Evolutionary conservation across 1,140 invertebrate species (phyloP), one percentile per base, ranked within the genome.

Genomic region (Hesperophylax magnus): DNA sequence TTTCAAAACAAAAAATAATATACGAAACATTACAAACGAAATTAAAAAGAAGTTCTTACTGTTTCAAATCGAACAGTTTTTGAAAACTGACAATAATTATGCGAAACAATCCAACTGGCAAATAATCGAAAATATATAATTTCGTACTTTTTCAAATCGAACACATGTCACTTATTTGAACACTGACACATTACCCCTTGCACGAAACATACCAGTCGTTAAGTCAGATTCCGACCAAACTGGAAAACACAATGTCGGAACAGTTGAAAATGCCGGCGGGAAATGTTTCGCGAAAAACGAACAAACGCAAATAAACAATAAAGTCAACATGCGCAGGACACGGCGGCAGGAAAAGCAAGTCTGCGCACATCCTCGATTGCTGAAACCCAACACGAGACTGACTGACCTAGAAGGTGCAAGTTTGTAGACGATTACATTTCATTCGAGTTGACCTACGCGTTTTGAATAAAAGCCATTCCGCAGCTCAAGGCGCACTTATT

Each of bases 391-490:
- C 71, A 39, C 65, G 75, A 74, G 78, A 82, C 81, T 82, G 78
- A 80, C 47, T 80, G 75, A 67, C 56, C 74, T 65, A 81, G 65
- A 27, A 61, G 75, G 56, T 61, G 75, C 56, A 77, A 61, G 20
- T 75, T 56, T 58, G 75, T 77, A 53, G 75, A 61, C 69, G 69
- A 72, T 72, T 72, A 72, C 75, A 67, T 76, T 47, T 27, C 31
- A 31, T 61, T 61, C 53, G 56, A 47, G 20, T 56, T 82, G 81
- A 82, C 81, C 81, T 82, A 82, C 81, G 81, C 81, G 80, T 82
- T 82, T 82, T 82, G 78, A 82, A 82, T 82, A 82, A 82, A 82
- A 79, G 79, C 75, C 77, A 75, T 75, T 75, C 20, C 34, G 53
- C 72, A 17, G 53, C 72, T 75, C 54, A 47, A 47, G 39, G 39